Evolutionary conservation across 2,888 invertebrate species (phyloP), one percentile per base, ranked within the genome.

Genomic region (Yponomeuta cagnagella): DNA sequence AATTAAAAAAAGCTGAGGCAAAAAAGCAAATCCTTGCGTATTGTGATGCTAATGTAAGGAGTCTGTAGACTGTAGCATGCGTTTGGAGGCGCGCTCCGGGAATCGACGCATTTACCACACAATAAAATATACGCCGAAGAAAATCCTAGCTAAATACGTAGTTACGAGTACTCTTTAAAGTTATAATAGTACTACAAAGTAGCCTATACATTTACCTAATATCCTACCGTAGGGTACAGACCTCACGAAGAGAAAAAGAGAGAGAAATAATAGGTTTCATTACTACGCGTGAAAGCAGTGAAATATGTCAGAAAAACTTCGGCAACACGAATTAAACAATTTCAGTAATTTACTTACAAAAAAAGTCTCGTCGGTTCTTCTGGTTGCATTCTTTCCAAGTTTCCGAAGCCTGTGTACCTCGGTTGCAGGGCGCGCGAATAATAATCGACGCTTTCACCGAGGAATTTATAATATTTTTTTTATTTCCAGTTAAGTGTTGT

Each of bases 391-490:
- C 43, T 63, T 63, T 63, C 12, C 15, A 63, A 63, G 12, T 23
- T 15, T 63, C 23, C 15, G 23, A 63, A n/a, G 15, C 6, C n/a
- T n/a, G 63, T 63, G 23, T 63, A 23, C 15, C 63, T 63, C n/a
- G 8, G 63, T 63, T 3, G 63, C 15, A 15, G 63, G 15, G 43
- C 43, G 43, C 43, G n/a, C 63, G 63, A 23, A 63, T 15, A 63
- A 63, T 63, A n/a, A 9, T 15, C 15, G 30, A 15, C 63, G 23
- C 30, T 15, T 63, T 63, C 15, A 43, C 43, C 8, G 43, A 43
- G 79, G 81, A 84, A 85, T 86, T 88, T 86, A 86, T 87, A 88
- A 88, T 86, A 85, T 82, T 88, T 89, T 89, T 81, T 90, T 89
- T 88, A 88, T 88, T 87, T 81, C 82, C 81, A 82, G 86, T 82